Base-by-base conservation (phyloP, 2,113 vertebrate species). In the Manacus vitellinus region DNA sequence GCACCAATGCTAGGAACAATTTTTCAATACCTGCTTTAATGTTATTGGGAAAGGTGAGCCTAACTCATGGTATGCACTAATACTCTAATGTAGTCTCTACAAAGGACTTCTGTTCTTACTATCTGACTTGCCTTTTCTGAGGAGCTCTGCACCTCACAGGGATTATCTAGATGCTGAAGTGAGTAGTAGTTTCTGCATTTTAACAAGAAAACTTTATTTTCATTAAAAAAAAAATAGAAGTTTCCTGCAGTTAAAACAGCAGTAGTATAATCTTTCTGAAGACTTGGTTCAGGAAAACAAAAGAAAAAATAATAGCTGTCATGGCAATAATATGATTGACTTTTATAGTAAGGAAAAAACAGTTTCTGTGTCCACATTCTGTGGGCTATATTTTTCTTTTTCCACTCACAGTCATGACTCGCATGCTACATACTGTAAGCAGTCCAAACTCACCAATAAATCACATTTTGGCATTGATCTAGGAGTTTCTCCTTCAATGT, bases 301-400 rank as follows among this genome's bases (percentile, higher is more conserved):
- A 89, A 85, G 39, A 65, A 85, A 79, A 92, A 90, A 56, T 93
- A 90, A 21, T 37, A 83, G 35, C 35, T 95, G 33, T 44, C 71
- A 85, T 90, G 44, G 14, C 10, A 76, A 68, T 37, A 85, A 65
- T 52, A 54, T 15, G 30, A 51, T 66, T 84, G 49, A 54, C 71
- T 76, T 93, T 82, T 90, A 83, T 86, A 94, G 35, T 61, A 92
- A 93, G 44, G 44, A 68, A 82, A 79, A 91, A 96, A 12, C 30
- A 86, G 12, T 33, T 67, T 94, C 12, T 94, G 27, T 65, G 54
- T 89, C 35, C 56, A 75, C 22, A 20, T 89, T 88, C 56, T 79
- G n/a, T 93, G 66, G 49, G 22, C 30, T 85, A 13, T 63, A 54
- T 67, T 79, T 68, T 78, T 51, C 41, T 72, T 87, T 74, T 88